Conservation (phyloP, 2,888 invertebrate species). For the Tetragonula carbonaria region DNA sequence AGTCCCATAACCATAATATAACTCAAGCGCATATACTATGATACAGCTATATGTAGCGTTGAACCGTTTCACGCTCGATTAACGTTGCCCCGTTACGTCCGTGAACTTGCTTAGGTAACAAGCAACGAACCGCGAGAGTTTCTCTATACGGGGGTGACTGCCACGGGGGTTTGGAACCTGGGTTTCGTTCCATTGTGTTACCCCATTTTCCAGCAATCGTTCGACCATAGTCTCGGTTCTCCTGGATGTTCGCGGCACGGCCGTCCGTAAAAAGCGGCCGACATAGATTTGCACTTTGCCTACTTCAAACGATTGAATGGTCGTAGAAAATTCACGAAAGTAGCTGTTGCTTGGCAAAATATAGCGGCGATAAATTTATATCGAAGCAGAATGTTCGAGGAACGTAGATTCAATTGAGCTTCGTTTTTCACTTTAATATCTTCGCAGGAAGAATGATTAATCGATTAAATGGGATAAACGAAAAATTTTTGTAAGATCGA, state of each 20-base stretch:
- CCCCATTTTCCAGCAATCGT: conserved; percentile 55
- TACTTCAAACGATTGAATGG: conserved; percentile 44
- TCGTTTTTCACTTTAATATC: not conserved
- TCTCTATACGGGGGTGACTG: conserved; percentile 38
- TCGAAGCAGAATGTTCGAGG: conserved; percentile 9
- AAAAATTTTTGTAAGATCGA: not conserved
- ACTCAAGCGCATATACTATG: conserved; percentile 6
- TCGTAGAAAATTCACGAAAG: conserved; percentile 38
- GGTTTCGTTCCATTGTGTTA: conserved; percentile 40
- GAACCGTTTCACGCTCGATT: conserved; percentile 46
- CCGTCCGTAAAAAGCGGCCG: conserved; percentile 67
- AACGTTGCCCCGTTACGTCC: conserved; percentile 42
- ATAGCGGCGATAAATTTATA: conserved; percentile 55
- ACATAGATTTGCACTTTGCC: conserved; percentile 76
- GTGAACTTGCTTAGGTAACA: conserved; percentile 28
- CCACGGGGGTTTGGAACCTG: conserved; percentile 34
- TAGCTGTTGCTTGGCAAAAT: conserved; percentile 43
- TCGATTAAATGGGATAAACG: not conserved
- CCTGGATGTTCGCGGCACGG: conserved; percentile 65
- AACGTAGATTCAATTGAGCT: not conserved
- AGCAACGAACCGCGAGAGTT: conserved; percentile 49
- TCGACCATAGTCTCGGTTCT: conserved; percentile 46
- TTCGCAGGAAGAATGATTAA: not conserved
- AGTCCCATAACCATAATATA: conserved; percentile 19
- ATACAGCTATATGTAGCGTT: conserved; percentile 27